These are phyloP conservation scores for Rhinichthys klamathensis DNA, from an alignment of 2,113 vertebrate species.

Conservation along the genomic window DNA sequence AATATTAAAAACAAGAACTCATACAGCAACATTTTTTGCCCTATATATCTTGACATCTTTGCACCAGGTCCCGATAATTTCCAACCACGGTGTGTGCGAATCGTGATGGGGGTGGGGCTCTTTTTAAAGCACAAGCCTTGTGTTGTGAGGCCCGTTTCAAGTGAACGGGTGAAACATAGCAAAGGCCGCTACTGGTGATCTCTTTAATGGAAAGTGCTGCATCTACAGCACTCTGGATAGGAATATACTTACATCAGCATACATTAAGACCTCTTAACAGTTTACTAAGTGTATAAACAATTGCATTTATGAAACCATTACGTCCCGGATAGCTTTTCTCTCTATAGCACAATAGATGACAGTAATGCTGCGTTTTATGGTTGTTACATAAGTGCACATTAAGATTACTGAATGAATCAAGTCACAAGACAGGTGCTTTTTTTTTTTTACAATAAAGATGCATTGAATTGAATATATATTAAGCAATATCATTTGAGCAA, in stretches of 20 bases:
- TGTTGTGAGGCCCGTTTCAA: too few species aligned
- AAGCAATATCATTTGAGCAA: too few species aligned
- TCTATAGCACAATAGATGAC: conserved; percentile 19
- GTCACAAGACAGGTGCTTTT: background rate
- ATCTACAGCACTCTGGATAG: conserved; percentile 38
- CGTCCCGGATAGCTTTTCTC: conserved; percentile 17
- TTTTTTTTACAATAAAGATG: background rate
- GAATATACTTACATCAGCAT: conserved; percentile 50
- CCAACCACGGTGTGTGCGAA: too few species aligned
- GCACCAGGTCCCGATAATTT: too few species aligned
- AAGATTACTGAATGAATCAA: background rate
- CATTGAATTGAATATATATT: background rate
- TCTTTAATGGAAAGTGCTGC: conserved; percentile 29
- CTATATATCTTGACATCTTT: too few species aligned
- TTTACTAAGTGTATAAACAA: conserved; percentile 43
- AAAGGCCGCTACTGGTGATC: too few species aligned
- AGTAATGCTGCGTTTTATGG: conserved; percentile 17
- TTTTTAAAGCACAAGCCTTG: too few species aligned
- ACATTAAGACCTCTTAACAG: conserved; percentile 46
- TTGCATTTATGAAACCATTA: conserved; percentile 30
- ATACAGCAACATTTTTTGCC: too few species aligned
- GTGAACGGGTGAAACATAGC: too few species aligned
- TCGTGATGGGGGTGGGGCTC: too few species aligned
- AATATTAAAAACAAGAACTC: too few species aligned
- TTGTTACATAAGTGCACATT: background rate